Evolutionary conservation across 2,113 vertebrate species (phyloP).

Genomic region (Nyctereutes procyonoides): DNA sequence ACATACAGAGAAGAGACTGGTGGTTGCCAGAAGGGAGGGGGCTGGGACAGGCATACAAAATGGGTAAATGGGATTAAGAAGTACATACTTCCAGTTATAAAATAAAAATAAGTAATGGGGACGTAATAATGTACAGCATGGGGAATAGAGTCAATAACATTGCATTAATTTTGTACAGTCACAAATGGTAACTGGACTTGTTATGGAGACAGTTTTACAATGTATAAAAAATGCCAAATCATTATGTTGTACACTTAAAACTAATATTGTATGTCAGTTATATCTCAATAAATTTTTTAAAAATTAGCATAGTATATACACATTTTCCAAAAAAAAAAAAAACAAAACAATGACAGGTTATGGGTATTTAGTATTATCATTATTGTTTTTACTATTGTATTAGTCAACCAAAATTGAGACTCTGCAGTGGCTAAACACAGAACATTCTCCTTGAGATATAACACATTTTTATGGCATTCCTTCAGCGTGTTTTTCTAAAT

Average conservation of each 20-base stretch:
- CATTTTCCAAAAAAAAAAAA: background rate
- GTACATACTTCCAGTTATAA: background rate
- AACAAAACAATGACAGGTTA: background rate
- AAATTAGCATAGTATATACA: background rate
- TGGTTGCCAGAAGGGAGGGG: background rate
- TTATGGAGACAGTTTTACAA: background rate
- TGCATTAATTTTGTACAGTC: background rate
- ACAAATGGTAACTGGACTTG: background rate
- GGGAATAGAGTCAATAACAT: background rate
- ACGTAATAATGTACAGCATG: background rate
- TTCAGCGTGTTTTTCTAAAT: background rate
- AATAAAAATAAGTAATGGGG: background rate
- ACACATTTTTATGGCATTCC: slow-evolving; percentile 12
- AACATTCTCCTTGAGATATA: background rate
- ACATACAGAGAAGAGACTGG: background rate
- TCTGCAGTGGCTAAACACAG: background rate
- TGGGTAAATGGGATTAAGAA: background rate
- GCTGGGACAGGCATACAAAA: background rate
- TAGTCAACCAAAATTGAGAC: background rate
- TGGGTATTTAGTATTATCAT: background rate
- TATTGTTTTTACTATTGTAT: background rate
- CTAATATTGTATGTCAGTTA: background rate
- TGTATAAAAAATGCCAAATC: background rate
- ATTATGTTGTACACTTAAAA: background rate
- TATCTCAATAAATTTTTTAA: background rate